These are phyloP conservation scores for Sphaeramia orbicularis DNA, from an alignment of 2,797 vertebrate genomes.

Conservation along the genomic window DNA sequence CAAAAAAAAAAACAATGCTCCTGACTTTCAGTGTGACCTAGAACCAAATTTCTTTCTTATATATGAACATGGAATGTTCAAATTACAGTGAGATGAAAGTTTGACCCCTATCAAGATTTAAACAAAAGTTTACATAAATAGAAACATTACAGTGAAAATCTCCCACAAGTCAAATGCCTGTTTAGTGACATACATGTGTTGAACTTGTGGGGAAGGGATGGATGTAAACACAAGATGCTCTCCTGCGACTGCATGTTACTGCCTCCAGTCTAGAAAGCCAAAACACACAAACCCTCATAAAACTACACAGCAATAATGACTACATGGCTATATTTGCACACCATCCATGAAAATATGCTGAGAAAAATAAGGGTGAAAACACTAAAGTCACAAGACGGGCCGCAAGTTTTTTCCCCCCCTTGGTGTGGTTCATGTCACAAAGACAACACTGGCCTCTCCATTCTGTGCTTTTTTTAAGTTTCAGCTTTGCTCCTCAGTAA, in stretches of 20 bases:
- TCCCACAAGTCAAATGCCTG: conserved; percentile 16
- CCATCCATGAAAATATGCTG: conserved; percentile 8
- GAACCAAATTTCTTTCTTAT: conserved; percentile 6
- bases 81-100: conserved; percentile 48
- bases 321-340: conserved; percentile 23
- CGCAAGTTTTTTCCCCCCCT: not conserved
- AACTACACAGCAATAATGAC: conserved; percentile 21
- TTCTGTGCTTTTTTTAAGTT: not conserved
- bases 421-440: conserved; percentile 35
- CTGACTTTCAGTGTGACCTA: conserved; percentile 13
- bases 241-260: conserved; percentile 12
- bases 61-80: conserved; percentile 71
- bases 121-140: conserved; percentile 32
- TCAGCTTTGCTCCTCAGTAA: conserved; percentile 16
- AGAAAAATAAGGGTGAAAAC: conserved; percentile 33
- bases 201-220: conserved; percentile 14
- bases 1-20: not conserved
- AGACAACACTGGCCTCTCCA: conserved; percentile 36
- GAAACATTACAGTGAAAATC: conserved; percentile 44
- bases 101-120: conserved; percentile 6
- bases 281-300: conserved; percentile 37
- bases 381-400: conserved; percentile 53
- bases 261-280: conserved; percentile 29
- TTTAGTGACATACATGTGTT: conserved; percentile 8
- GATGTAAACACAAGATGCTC: conserved; percentile 53